Evolutionary conservation across 2,113 vertebrate genomes (phyloP).

Genomic region (Guaruba guarouba): DNA sequence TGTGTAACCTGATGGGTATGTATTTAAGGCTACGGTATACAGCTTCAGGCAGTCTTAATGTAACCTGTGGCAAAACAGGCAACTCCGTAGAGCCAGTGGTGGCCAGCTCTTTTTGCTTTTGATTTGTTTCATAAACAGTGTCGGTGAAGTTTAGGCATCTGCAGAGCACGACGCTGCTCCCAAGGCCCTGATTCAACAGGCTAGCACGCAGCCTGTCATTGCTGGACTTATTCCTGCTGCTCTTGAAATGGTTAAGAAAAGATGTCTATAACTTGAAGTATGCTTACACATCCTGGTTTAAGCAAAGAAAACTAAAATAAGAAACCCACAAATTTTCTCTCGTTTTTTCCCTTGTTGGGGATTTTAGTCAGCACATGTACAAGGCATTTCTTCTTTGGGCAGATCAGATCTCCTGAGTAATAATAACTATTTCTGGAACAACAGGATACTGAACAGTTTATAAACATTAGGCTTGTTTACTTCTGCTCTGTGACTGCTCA

Average conservation of each 20-base stretch:
- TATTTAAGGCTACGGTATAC: background rate
- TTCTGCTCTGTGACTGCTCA: background rate
- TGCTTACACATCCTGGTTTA: background rate
- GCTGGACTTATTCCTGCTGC: background rate
- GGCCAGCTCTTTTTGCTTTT: background rate
- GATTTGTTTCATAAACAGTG: background rate
- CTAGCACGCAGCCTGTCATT: background rate
- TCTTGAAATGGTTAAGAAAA: background rate
- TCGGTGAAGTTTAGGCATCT: background rate
- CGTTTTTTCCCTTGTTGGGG: background rate
- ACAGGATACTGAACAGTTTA: constrained; percentile 21
- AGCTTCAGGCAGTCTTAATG: background rate
- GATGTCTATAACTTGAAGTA: background rate
- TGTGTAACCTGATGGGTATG: background rate
- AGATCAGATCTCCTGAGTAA: constrained; percentile 12
- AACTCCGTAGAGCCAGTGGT: background rate
- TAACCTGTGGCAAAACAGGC: background rate
- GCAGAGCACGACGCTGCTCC: background rate
- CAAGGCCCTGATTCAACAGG: background rate
- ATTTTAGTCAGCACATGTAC: background rate
- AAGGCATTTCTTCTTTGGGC: constrained; percentile 7
- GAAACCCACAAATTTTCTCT: constrained; percentile 5
- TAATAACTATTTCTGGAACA: constrained; percentile 38
- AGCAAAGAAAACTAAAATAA: background rate
- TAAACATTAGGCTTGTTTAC: constrained; percentile 35